Conservation (phyloP, 2,888 invertebrate genomes). For the Agapostemon virescens region DNA sequence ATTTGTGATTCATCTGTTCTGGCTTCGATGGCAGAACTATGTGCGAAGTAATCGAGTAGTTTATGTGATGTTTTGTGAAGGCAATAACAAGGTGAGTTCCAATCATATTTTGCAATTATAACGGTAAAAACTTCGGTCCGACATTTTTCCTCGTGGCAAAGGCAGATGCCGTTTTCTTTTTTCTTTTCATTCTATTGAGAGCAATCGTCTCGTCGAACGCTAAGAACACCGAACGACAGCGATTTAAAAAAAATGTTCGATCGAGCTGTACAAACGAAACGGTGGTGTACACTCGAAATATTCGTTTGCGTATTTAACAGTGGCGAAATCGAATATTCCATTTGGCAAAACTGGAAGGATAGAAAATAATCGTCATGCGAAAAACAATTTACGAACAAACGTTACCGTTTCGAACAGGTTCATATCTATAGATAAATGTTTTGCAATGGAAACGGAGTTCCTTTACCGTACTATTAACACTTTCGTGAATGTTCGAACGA, state of each 20-base stretch:
- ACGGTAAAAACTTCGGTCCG: constrained; percentile 12
- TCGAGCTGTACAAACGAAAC: constrained; percentile 16
- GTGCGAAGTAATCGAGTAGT: constrained; percentile 75
- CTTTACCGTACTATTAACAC: constrained; percentile 12
- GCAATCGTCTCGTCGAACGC: constrained; percentile 28
- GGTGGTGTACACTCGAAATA: constrained; percentile 4
- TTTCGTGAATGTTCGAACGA: background rate
- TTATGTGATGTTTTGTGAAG: constrained; percentile 79
- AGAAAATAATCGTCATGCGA: constrained; percentile 26
- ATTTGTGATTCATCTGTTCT: constrained; percentile 67
- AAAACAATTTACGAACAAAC: constrained; percentile 46
- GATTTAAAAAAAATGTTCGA: constrained; percentile 26
- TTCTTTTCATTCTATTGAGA: constrained; percentile 17
- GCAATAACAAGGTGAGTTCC: constrained; percentile 77
- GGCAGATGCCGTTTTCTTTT: constrained; percentile 29
- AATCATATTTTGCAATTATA: constrained; percentile 21
- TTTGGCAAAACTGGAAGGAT: background rate
- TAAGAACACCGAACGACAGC: constrained; percentile 15
- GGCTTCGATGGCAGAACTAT: constrained; percentile 71
- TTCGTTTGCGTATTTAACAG: background rate
- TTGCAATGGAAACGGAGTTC: constrained; percentile 27
- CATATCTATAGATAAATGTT: constrained; percentile 41
- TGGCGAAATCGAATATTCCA: background rate
- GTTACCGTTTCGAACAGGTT: constrained; percentile 45
- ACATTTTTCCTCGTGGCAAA: constrained; percentile 38